phyloP scores from a whole-genome alignment of 1,140 invertebrate species.

The Pygmarrhopalites habei region DNA sequence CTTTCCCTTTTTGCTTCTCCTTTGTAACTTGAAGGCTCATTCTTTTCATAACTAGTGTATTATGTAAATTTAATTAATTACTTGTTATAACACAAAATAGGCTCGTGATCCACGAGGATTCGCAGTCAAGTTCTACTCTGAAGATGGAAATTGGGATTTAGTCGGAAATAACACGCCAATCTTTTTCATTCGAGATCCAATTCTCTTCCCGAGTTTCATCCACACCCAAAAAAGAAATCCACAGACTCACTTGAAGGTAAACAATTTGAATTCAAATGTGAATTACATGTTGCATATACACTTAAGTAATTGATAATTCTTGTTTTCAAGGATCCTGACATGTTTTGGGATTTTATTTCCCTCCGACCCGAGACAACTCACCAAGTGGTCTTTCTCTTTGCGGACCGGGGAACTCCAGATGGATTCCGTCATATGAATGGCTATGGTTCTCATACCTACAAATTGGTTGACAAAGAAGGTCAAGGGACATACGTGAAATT shows the following conservation, averaged over 20 bases:
- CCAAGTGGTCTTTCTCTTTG: conserved; percentile 57
- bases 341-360: conserved; percentile 54
- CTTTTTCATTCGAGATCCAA: conserved; percentile 63
- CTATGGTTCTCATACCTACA: conserved; percentile 65
- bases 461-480: conserved; percentile 57
- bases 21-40: too few relatives aligned
- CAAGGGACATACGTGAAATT: conserved; percentile 56
- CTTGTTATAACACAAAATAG: too few relatives aligned
- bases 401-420: conserved; percentile 53
- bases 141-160: conserved; percentile 69
- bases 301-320: background rate
- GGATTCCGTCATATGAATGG: conserved; percentile 58
- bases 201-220: conserved; percentile 58
- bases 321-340: conserved; percentile 44
- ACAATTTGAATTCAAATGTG: conserved; percentile 39
- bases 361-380: conserved; percentile 59
- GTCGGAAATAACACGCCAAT: conserved; percentile 68
- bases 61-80: too few relatives aligned
- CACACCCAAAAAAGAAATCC: conserved; percentile 63
- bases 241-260: conserved; percentile 60
- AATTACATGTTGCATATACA: background rate
- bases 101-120: conserved; percentile 53
- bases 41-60: too few relatives aligned
- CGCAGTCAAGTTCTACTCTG: conserved; percentile 69
- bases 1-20: background rate